phyloP scores from a whole-genome alignment of 2,797 vertebrate genomes.

The Siniperca undulata region DNA sequence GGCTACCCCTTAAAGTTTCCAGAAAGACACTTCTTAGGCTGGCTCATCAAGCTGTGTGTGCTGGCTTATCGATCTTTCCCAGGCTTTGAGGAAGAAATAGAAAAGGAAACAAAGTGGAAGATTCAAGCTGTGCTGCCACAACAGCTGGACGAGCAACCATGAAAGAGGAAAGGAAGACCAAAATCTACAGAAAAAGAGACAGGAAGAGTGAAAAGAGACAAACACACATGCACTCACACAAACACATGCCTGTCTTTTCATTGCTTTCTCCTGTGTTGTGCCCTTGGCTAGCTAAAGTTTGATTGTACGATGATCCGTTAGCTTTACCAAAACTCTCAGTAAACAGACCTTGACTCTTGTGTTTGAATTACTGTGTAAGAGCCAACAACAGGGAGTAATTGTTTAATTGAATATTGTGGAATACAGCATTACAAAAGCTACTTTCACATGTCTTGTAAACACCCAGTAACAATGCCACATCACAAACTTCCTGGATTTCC shows the following conservation, averaged over 20 bases:
- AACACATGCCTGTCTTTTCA: background rate
- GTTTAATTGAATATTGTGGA: background rate
- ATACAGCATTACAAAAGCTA: background rate
- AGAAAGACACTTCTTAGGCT: slow-evolving; percentile 65
- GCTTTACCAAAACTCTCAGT: background rate
- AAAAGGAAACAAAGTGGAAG: slow-evolving; percentile 46
- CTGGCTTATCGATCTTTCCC: slow-evolving; percentile 79
- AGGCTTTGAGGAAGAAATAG: slow-evolving; percentile 73
- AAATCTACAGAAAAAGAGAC: slow-evolving; percentile 21
- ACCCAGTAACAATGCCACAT: background rate
- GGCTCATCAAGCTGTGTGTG: slow-evolving; percentile 65
- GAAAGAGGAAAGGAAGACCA: slow-evolving; percentile 41
- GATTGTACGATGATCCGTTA: background rate
- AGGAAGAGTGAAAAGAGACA: slow-evolving; percentile 28
- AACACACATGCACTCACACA: slow-evolving; percentile 7
- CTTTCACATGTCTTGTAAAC: background rate
- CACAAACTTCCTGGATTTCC: background rate
- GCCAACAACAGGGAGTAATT: background rate
- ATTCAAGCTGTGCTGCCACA: slow-evolving; percentile 69
- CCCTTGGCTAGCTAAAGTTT: background rate
- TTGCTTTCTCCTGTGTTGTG: background rate
- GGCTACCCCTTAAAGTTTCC: slow-evolving; percentile 65
- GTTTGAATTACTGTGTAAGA: background rate
- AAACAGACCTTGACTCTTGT: slow-evolving; percentile 5
- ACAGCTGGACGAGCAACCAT: slow-evolving; percentile 48